Base-by-base conservation (phyloP, 2,113 vertebrate species). In the Hemichromis elongatus region DNA sequence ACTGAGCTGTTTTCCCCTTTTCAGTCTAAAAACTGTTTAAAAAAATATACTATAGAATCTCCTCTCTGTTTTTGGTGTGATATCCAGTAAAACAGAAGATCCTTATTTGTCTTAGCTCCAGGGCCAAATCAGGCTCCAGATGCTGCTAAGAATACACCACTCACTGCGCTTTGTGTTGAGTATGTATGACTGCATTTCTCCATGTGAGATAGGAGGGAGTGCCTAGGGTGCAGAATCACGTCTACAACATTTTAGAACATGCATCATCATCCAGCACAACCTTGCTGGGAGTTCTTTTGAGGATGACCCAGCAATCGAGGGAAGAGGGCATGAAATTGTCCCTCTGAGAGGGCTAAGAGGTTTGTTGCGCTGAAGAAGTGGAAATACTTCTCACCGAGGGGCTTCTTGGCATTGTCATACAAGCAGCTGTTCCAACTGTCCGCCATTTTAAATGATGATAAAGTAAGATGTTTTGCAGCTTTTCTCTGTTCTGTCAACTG, bases 301-400 rank as follows among this genome's bases (percentile, higher is more conserved):
- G 83, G 90, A 87, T 88, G 88, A 91, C 93, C 92, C 85, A 52
- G 90, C 91, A 86, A 80, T 92, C 13, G 80, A 88, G 82, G 66
- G 90, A 92, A 87, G 82, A 89, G 93, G 82, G 80, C 86, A 92
- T 92, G 89, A 91, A 94, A 94, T 92, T 91, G 90, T 68, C 81
- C 86, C 85, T 75, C 33, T 82, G 91, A 90, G 90, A 89, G 55
- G 82, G 77, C 84, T 66, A 37, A 94, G 88, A 88, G 75, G 54
- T 81, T 92, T 70, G 81, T 86, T 54, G 75, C 86, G 45, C 47
- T 12, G 73, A 86, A 90, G 75, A 55, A 87, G 68, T 82, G 89
- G 57, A 88, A 85, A 83, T 40, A 45, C 57, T 66, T 79, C 82
- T 81, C 77, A 86, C 63, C 33, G 3, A 75, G 82, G 45, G 73